These are phyloP conservation scores for Melanocharis versteri DNA, from an alignment of 2,113 vertebrate species.

Conservation along the genomic window DNA sequence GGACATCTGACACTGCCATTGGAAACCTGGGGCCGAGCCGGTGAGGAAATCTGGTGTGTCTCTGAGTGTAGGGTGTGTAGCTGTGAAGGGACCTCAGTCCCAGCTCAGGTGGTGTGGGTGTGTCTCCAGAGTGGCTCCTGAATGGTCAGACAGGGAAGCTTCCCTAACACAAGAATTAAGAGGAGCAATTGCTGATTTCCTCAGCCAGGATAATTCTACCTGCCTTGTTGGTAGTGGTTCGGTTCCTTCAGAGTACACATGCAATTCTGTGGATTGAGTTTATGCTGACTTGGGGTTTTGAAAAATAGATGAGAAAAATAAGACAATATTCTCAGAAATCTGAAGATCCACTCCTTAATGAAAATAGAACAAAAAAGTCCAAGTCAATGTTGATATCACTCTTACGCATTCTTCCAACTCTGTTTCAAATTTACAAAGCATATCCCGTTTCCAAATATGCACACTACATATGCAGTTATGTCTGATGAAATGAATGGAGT, in stretches of 20 bases:
- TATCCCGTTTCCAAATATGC: background rate
- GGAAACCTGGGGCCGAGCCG: too few species aligned
- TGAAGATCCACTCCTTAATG: background rate
- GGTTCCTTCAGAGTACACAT: background rate
- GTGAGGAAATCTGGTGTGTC: background rate
- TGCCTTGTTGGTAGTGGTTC: background rate
- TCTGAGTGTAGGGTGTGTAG: background rate
- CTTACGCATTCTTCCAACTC: background rate
- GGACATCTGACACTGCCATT: background rate
- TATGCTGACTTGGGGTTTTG: background rate
- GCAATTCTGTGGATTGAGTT: background rate
- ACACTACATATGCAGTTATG: background rate
- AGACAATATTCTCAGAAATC: background rate
- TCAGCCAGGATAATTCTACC: background rate
- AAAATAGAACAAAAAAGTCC: background rate
- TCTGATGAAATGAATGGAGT: background rate
- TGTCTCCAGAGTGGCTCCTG: background rate
- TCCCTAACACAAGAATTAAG: background rate
- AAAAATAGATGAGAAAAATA: background rate
- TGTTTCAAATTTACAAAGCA: background rate
- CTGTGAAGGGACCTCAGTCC: rapidly evolving
- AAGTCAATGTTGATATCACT: background rate
- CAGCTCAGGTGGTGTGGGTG: background rate
- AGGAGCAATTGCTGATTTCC: background rate
- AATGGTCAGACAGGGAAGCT: background rate